These are phyloP conservation scores for Pseudois nayaur DNA, from an alignment of 2,113 vertebrate species.

Conservation along the genomic window DNA sequence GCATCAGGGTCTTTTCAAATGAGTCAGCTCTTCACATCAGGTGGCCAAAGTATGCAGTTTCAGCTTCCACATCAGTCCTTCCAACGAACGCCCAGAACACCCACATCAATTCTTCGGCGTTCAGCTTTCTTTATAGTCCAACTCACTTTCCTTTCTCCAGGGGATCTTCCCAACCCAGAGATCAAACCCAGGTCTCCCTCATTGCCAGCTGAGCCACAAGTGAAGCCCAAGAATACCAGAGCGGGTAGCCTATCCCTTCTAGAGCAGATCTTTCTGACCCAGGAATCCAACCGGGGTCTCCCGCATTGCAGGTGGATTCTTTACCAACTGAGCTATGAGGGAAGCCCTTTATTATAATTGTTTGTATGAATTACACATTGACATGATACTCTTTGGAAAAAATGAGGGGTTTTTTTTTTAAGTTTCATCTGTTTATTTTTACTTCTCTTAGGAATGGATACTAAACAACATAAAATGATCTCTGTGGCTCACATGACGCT, in stretches of 20 bases:
- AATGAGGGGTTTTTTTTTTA: neutral
- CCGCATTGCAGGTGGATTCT: neutral
- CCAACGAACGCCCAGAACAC: neutral
- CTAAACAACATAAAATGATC: neutral
- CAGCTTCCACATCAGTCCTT: neutral
- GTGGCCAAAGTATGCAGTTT: neutral
- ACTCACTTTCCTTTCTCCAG: neutral
- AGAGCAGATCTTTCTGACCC: neutral
- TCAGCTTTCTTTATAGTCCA: neutral
- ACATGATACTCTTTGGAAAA: neutral
- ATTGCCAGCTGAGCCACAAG: neutral
- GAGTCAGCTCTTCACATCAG: neutral
- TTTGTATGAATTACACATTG: neutral
- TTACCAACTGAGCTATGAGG: neutral
- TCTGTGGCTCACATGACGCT: neutral
- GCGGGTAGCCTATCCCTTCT: neutral
- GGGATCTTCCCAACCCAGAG: neutral
- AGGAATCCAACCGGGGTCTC: neutral
- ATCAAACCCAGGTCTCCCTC: neutral
- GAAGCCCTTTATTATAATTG: neutral
- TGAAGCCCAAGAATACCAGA: neutral
- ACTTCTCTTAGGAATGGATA: neutral
- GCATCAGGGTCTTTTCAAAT: neutral
- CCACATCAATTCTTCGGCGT: rapidly evolving
- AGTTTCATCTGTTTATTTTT: neutral